A percentile compares a stretch with the other conserved stretches of the same genome.
phyloP scores from a whole-genome alignment of 2,113 vertebrate genomes.

The Excalfactoria chinensis region DNA sequence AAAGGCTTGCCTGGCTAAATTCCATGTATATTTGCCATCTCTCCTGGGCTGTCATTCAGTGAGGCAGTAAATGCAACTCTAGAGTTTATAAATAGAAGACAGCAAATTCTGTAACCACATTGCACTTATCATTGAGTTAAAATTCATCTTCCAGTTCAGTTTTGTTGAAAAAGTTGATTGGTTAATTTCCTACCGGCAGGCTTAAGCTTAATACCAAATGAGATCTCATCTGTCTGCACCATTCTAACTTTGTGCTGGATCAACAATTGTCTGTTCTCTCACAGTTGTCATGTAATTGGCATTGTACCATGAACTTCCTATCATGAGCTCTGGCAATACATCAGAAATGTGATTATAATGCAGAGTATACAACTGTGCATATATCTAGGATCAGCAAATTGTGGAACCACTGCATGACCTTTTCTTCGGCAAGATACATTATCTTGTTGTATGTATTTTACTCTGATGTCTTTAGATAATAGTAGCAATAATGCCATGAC shows the following conservation, averaged over 20 bases:
- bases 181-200: constrained; percentile 15
- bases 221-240: constrained; percentile 61
- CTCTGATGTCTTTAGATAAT: constrained; percentile 53
- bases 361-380: constrained; percentile 12
- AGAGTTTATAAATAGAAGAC: not conserved
- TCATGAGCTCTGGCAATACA: not conserved
- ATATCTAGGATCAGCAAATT: constrained; percentile 47
- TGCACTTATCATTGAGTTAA: not conserved
- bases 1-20: constrained; percentile 15
- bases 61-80: constrained; percentile 17
- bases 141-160: constrained; percentile 10
- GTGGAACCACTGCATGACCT: constrained; percentile 36
- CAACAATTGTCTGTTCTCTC: constrained; percentile 46
- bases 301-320: constrained; percentile 23
- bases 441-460: not conserved
- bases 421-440: not conserved
- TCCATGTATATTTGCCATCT: not conserved
- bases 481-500: constrained; percentile 13
- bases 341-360: constrained; percentile 54
- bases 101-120: not conserved
- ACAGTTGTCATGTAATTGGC: constrained; percentile 25
- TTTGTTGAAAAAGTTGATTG: constrained; percentile 38
- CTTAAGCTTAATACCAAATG: constrained; percentile 57
- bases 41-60: not conserved
- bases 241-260: constrained; percentile 52